Conservation (phyloP, 2,113 vertebrate species). For the Harpagus bidentatus region DNA sequence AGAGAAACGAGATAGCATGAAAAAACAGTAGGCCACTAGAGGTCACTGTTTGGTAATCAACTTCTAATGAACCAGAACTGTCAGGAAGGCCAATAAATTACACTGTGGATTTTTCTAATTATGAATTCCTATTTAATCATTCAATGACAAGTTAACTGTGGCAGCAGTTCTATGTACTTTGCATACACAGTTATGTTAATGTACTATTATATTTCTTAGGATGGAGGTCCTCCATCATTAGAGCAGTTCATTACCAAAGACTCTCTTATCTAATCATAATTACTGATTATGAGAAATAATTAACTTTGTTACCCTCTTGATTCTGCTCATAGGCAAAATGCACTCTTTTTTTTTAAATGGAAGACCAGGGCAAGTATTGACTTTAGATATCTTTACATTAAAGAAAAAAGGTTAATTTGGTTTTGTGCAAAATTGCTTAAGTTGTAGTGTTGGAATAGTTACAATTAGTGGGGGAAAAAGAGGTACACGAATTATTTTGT, state of each 20-base stretch:
- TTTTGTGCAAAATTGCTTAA: not conserved
- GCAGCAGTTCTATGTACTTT: slow-evolving; percentile 76
- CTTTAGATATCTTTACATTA: not conserved
- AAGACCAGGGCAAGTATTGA: not conserved
- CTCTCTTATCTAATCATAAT: slow-evolving; percentile 89
- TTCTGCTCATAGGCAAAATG: slow-evolving; percentile 61
- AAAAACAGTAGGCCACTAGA: slow-evolving; percentile 79
- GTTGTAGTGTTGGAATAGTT: not conserved
- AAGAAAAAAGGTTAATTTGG: not conserved
- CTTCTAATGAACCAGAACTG: slow-evolving; percentile 90
- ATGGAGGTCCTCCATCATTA: slow-evolving; percentile 84
- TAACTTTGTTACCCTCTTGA: slow-evolving; percentile 78
- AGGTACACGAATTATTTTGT: not conserved
- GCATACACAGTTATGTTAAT: slow-evolving; percentile 88
- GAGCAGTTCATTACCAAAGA: slow-evolving; percentile 82
- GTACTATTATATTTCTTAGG: slow-evolving; percentile 81
- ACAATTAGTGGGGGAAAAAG: not conserved
- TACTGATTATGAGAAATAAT: slow-evolving; percentile 92
- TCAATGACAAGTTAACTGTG: slow-evolving; percentile 88
- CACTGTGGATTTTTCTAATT: slow-evolving; percentile 87
- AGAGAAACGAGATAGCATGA: slow-evolving; percentile 1
- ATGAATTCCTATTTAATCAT: slow-evolving; percentile 96
- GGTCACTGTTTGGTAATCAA: slow-evolving; percentile 92
- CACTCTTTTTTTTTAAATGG: not conserved
- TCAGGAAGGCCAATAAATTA: slow-evolving; percentile 89